Conservation (phyloP, 2,888 invertebrate species). For the Cosmopolites sordidus region DNA sequence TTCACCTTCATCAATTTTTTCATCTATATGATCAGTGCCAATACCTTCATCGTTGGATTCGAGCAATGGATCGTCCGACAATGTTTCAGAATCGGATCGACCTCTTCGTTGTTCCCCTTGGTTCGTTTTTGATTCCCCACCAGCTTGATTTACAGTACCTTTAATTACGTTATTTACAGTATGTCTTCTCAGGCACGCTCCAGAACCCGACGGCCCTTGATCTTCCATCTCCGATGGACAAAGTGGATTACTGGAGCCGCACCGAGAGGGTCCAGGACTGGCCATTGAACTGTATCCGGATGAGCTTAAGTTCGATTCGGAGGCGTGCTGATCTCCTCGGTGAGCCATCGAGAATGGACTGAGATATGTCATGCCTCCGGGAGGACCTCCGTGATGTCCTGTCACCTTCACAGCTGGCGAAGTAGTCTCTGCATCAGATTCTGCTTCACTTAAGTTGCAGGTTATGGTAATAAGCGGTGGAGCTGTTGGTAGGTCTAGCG, state of each 20-base stretch:
- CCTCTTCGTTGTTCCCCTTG: slow-evolving; percentile 52
- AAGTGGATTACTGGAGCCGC: slow-evolving; percentile 75
- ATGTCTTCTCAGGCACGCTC: slow-evolving; percentile 49
- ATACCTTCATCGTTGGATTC: slow-evolving; percentile 77
- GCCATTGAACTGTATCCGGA: slow-evolving; percentile 85
- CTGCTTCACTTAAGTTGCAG: slow-evolving; percentile 68
- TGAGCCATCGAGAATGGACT: slow-evolving; percentile 74
- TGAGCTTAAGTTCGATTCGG: slow-evolving; percentile 78
- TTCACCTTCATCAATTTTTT: slow-evolving; percentile 68
- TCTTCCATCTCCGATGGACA: slow-evolving; percentile 74
- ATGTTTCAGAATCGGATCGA: slow-evolving; percentile 69
- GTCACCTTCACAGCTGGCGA: slow-evolving; percentile 54
- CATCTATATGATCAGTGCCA: slow-evolving; percentile 66
- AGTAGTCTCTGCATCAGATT: slow-evolving; percentile 67
- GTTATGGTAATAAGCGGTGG: slow-evolving; percentile 72
- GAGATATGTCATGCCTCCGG: slow-evolving; percentile 63
- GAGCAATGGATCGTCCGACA: slow-evolving; percentile 66
- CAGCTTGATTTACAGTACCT: slow-evolving; percentile 48
- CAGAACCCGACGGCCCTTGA: slow-evolving; percentile 57
- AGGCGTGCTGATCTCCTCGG: slow-evolving; percentile 69
- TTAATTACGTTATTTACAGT: slow-evolving; percentile 56
- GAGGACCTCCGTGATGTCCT: slow-evolving; percentile 10
- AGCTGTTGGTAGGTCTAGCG: slow-evolving; percentile 57
- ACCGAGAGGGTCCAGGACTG: slow-evolving; percentile 76
- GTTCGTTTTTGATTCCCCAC: slow-evolving; percentile 4